Evolutionary conservation across 2,888 invertebrate species (phyloP), one percentile per base, ranked within the genome.

Genomic region (Drosophila limbata): DNA sequence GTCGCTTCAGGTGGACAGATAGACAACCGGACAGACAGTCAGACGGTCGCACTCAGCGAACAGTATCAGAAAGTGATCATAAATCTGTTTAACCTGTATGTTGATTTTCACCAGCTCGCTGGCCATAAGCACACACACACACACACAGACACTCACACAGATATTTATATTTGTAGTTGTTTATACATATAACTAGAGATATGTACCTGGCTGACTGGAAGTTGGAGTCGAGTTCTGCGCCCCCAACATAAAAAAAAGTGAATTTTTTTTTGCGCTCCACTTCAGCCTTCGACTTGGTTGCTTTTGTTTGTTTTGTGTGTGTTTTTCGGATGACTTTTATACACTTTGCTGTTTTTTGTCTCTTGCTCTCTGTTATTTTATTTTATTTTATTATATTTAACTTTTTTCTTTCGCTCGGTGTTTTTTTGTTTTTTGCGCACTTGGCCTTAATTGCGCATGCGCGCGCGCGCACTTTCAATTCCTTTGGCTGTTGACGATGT

Each of bases 401-500:
- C 39, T 40, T 51, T 31, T 60, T 51, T 50, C 9, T 52, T 44
- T 52, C 17, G 39, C 61, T 59, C n/a, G n/a, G 25, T 37, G 47
- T 37, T 47, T 61, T 61, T 66, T 42, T 52, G n/a, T 44, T 50
- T 63, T 63, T 71, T 77, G 74, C 83, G 87, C 84, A 84, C 88
- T 84, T 84, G 84, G 88, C 84, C 84, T 84, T 84, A 84, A 84
- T 88, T 88, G 88, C 85, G 83, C 72, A 70, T 79, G 72, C 71
- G 71, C 71, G 82, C 82, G 76, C 75, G 80, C 86, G 77, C 80
- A 88, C 88, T 88, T 90, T 88, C 90, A 88, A 90, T 90, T 88
- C 90, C 90, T 88, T 81, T 66, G 74, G 78, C 61, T 45, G 48
- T 28, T 48, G 61, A 65, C 45, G 68, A 59, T 47, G 57, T 31